Evolutionary conservation across 2,888 invertebrate genomes (phyloP).

Genomic region (Eupithecia centaureata): DNA sequence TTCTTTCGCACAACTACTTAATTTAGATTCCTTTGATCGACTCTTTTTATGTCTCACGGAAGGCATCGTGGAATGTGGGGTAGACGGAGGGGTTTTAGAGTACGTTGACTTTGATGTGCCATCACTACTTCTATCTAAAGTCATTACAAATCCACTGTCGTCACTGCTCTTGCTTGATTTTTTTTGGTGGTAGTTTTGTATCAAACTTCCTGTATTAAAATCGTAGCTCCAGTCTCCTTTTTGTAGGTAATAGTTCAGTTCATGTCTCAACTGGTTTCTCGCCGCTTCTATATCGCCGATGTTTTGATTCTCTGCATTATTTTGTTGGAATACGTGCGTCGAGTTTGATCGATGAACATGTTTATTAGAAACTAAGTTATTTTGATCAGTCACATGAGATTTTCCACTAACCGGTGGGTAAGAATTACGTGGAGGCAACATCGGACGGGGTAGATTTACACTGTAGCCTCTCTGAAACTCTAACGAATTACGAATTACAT

Average conservation of each 20-base stretch:
- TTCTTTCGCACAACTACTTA: slow-evolving; percentile 72
- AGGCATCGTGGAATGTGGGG: slow-evolving; percentile 77
- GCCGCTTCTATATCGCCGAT: slow-evolving; percentile 74
- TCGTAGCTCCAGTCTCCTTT: slow-evolving; percentile 82
- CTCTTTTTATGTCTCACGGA: slow-evolving; percentile 79
- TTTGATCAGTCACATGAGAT: slow-evolving; percentile 80
- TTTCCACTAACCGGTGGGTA: slow-evolving; percentile 85
- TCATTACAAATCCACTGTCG: slow-evolving; percentile 81
- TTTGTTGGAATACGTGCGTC: slow-evolving; percentile 83
- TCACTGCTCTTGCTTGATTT: slow-evolving; percentile 81
- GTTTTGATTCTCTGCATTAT: slow-evolving; percentile 69
- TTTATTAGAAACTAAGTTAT: slow-evolving; percentile 79
- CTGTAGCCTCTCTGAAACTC: slow-evolving; percentile 83
- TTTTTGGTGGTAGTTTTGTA: slow-evolving; percentile 80
- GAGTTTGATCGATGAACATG: slow-evolving; percentile 86
- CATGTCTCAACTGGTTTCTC: slow-evolving; percentile 76
- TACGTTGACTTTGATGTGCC: slow-evolving; percentile 79
- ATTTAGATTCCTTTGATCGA: slow-evolving; percentile 77
- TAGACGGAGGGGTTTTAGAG: slow-evolving; percentile 79
- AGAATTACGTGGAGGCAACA: slow-evolving; percentile 86
- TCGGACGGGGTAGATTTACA: slow-evolving; percentile 83
- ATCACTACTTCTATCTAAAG: slow-evolving; percentile 79
- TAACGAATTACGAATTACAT: slow-evolving; percentile 82
- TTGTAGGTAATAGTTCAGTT: slow-evolving; percentile 78
- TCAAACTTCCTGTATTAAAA: slow-evolving; percentile 77